Percentiles rank a stretch among this genome's conserved stretches.
Conservation (phyloP, 2,113 vertebrate genomes). For the Cygnus atratus region DNA sequence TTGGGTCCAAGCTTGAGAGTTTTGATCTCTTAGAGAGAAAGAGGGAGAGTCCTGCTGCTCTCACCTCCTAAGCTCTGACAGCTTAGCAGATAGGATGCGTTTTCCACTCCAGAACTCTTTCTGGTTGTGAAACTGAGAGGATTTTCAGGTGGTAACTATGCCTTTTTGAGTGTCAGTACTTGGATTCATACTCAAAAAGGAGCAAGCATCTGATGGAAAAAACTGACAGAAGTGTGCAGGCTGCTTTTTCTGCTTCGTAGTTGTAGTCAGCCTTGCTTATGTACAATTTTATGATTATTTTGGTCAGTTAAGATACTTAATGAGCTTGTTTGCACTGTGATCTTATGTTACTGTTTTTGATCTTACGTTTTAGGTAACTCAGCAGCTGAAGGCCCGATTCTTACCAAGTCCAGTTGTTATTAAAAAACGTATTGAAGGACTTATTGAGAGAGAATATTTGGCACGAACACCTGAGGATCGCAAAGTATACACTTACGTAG, state of each 20-base stretch:
- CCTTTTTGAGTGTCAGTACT: neutral
- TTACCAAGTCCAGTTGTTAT: conserved; percentile 97
- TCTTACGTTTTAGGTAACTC: conserved; percentile 86
- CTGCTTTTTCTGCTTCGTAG: neutral
- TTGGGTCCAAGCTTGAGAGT: neutral
- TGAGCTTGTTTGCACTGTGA: neutral
- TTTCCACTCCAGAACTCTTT: neutral
- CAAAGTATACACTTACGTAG: conserved; percentile 98
- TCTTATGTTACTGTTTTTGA: neutral
- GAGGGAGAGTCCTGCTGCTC: neutral
- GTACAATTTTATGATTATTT: neutral
- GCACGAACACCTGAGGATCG: conserved; percentile 97
- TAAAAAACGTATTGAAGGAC: conserved; percentile 99
- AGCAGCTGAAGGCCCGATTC: conserved; percentile 94
- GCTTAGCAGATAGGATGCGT: rapidly evolving
- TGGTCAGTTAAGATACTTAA: neutral
- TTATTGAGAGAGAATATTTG: conserved; percentile 99
- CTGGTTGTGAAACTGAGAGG: neutral
- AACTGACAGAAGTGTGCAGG: neutral
- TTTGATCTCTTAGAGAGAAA: neutral
- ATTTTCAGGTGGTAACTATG: neutral
- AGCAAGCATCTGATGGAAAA: neutral
- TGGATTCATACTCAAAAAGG: neutral
- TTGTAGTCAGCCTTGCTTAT: neutral
- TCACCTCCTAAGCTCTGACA: neutral